These are phyloP conservation scores for Serrognathus titanus DNA, from an alignment of 2,888 invertebrate genomes.

Conservation along the genomic window DNA sequence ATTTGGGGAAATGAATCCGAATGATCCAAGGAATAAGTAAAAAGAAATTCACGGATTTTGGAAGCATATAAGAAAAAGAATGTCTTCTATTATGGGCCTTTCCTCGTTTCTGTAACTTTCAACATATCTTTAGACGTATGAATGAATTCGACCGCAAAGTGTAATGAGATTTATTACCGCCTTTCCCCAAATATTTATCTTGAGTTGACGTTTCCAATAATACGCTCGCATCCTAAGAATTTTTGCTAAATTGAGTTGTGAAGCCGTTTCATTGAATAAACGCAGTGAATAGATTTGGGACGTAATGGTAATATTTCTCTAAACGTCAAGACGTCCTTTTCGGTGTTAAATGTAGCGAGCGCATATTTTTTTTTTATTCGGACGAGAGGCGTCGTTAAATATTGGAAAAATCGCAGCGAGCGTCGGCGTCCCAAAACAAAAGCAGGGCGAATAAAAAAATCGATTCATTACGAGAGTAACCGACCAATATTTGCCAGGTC, in stretches of 20 bases:
- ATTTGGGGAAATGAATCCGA: too few relatives aligned
- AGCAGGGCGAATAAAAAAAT: conserved; percentile 44
- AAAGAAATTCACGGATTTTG: too few relatives aligned
- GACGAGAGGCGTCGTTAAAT: conserved; percentile 9
- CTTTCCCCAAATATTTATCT: conserved; percentile 37
- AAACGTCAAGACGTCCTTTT: too few relatives aligned
- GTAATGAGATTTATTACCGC: conserved; percentile 39
- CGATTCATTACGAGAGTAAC: conserved; percentile 46
- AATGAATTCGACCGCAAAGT: conserved; percentile 37
- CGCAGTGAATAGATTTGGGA: too few relatives aligned
- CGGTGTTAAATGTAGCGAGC: too few relatives aligned
- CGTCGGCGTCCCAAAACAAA: conserved; percentile 28
- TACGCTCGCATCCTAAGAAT: conserved; percentile 9
- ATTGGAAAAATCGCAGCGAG: conserved; percentile 16
- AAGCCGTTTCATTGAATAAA: not conserved
- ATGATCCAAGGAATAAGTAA: too few relatives aligned
- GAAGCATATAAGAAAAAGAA: too few relatives aligned
- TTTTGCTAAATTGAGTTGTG: conserved; percentile 11
- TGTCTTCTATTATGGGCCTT: not conserved
- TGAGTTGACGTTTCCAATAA: conserved; percentile 29
- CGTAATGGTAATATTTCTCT: too few relatives aligned
- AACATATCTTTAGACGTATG: conserved; percentile 26
- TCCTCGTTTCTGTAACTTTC: conserved; percentile 8
- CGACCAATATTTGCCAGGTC: conserved; percentile 42
- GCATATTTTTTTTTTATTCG: too few relatives aligned